A percentile compares a stretch with the other conserved stretches of the same genome.
Evolutionary conservation across 1,140 invertebrate genomes (phyloP).

Genomic region (Macrobrachium rosenbergii): DNA sequence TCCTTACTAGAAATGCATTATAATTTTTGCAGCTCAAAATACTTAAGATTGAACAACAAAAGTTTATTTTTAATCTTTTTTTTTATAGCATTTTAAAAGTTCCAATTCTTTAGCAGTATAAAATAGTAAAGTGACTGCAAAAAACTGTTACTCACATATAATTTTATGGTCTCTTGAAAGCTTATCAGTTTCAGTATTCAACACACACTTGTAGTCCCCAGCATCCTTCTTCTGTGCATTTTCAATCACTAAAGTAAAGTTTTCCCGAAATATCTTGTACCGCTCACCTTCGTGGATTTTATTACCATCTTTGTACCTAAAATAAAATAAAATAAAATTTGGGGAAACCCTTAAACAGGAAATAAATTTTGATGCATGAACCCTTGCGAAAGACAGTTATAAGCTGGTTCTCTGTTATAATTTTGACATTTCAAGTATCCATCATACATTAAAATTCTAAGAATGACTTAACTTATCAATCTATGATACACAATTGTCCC

Average conservation of each 20-base stretch:
- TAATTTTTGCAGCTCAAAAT: too few relatives aligned
- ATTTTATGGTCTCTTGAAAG: conserved; percentile 9
- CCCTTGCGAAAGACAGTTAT: not conserved
- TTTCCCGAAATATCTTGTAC: conserved; percentile 28
- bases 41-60: too few relatives aligned
- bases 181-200: not conserved
- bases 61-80: too few relatives aligned
- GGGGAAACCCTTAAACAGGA: not conserved
- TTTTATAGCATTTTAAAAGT: too few relatives aligned
- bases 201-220: conserved; percentile 40
- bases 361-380: not conserved
- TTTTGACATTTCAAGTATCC: too few relatives aligned
- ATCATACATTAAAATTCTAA: too few relatives aligned
- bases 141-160: conserved; percentile 36
- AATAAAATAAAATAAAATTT: conserved; percentile 12
- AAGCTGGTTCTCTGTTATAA: not conserved
- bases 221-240: conserved; percentile 15
- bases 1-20: too few relatives aligned
- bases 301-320: conserved; percentile 35
- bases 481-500: too few relatives aligned
- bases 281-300: conserved; percentile 12
- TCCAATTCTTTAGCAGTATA: too few relatives aligned
- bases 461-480: too few relatives aligned
- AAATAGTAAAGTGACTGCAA: not conserved
- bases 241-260: conserved; percentile 34